Conservation (phyloP, 2,113 vertebrate species). For the Phrynocephalus versicolor region DNA sequence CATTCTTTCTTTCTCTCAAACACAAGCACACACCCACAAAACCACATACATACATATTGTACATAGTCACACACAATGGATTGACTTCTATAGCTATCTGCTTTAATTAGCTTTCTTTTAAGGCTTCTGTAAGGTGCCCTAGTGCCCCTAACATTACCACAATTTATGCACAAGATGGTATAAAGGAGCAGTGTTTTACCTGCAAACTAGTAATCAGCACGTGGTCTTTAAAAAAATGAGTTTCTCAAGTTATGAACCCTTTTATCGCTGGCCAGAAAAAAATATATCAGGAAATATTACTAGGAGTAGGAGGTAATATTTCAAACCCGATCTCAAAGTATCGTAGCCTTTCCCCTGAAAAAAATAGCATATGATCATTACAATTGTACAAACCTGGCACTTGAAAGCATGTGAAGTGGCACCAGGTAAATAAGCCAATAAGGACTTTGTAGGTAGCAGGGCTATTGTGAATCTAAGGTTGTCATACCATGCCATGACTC, state of each 20-base stretch:
- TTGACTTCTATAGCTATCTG: constrained; percentile 42
- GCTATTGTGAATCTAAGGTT: not conserved
- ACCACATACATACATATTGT: constrained; percentile 51
- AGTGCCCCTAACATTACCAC: constrained; percentile 61
- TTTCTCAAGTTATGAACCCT: constrained; percentile 55
- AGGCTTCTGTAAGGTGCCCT: constrained; percentile 75
- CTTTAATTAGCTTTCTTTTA: constrained; percentile 66
- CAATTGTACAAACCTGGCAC: constrained; percentile 1
- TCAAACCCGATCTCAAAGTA: constrained; percentile 39
- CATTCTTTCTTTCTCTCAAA: not conserved
- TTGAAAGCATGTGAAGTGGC: not conserved
- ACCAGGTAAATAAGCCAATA: constrained; percentile 28
- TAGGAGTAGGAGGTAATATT: constrained; percentile 20
- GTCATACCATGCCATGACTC: constrained; percentile 29
- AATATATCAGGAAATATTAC: constrained; percentile 15
- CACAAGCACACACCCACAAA: constrained; percentile 38
- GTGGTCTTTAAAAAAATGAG: constrained; percentile 34
- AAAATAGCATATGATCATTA: constrained; percentile 39
- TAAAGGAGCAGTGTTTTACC: constrained; percentile 57
- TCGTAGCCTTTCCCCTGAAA: not conserved
- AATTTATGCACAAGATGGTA: constrained; percentile 48
- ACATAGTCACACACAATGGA: constrained; percentile 52
- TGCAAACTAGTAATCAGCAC: constrained; percentile 57
- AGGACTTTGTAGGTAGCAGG: accelerated
- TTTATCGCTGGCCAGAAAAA: constrained; percentile 48